Conservation (phyloP, 2,797 vertebrate genomes). For the Novumbra hubbsi region DNA sequence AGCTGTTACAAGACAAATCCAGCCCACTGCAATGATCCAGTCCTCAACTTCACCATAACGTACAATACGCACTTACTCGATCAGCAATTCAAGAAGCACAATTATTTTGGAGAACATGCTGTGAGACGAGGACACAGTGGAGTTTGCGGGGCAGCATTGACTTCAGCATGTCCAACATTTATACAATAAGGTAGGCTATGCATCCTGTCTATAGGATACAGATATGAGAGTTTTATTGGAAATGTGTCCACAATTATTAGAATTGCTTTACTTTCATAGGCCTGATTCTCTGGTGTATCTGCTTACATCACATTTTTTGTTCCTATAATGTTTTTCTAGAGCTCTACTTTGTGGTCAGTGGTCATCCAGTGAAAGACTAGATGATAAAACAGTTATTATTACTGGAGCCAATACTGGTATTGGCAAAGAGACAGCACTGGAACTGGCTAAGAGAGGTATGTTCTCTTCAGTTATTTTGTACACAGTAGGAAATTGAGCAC, state of each 20-base stretch:
- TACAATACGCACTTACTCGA: background rate
- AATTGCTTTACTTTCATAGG: background rate
- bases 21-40: background rate
- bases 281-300: background rate
- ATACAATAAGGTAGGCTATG: background rate
- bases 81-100: background rate
- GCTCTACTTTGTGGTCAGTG: constrained; percentile 42
- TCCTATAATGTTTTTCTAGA: constrained; percentile 15
- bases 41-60: background rate
- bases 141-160: background rate
- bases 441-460: constrained; percentile 50
- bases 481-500: background rate
- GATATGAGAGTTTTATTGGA: background rate
- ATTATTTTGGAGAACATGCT: background rate
- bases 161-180: background rate
- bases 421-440: constrained; percentile 50
- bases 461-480: background rate
- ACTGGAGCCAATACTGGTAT: constrained; percentile 57
- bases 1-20: constrained; percentile 7
- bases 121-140: background rate
- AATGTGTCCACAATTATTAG: background rate
- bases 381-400: constrained; percentile 52
- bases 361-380: constrained; percentile 40
- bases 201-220: background rate
- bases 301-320: background rate